phyloP scores from a whole-genome alignment of 2,888 invertebrate genomes.

The Arrhopalites spinosus region DNA sequence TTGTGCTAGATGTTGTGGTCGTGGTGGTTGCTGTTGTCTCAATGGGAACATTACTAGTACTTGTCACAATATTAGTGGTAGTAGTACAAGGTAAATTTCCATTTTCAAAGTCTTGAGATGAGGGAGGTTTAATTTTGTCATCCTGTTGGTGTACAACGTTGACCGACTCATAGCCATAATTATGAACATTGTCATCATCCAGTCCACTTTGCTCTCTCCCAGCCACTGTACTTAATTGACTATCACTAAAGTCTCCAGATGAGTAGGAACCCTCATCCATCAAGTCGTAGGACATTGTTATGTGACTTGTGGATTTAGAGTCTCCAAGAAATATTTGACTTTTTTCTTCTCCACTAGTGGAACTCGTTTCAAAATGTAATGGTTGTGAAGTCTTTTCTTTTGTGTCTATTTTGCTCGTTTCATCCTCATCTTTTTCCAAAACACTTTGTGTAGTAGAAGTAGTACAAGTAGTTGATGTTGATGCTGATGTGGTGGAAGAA shows the following conservation, averaged over 20 bases:
- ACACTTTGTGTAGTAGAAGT: too few relatives aligned
- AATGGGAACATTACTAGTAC: conserved; percentile 16
- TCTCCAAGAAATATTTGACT: too few relatives aligned
- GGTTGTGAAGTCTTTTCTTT: background rate
- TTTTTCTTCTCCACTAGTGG: too few relatives aligned
- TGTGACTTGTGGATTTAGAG: background rate
- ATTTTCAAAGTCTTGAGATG: conserved; percentile 44
- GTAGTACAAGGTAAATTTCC: conserved; percentile 41
- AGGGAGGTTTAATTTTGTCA: too few relatives aligned
- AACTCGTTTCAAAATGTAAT: background rate
- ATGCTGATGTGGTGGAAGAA: background rate
- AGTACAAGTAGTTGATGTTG: background rate
- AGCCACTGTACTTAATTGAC: conserved; percentile 43
- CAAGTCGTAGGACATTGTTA: conserved; percentile 32
- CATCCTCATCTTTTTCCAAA: too few relatives aligned
- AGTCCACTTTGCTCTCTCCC: conserved; percentile 21
- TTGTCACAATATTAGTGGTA: too few relatives aligned
- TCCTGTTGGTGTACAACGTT: background rate
- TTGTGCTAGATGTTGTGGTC: conserved; percentile 34
- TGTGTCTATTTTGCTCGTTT: background rate
- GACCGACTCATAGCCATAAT: background rate
- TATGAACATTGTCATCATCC: conserved; percentile 13
- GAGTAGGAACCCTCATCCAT: conserved; percentile 45
- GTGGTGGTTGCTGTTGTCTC: conserved; percentile 12
- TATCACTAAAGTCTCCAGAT: conserved; percentile 49